Evolutionary conservation across 2,888 invertebrate species (phyloP).

Genomic region (Branchipolynoe longqiensis): DNA sequence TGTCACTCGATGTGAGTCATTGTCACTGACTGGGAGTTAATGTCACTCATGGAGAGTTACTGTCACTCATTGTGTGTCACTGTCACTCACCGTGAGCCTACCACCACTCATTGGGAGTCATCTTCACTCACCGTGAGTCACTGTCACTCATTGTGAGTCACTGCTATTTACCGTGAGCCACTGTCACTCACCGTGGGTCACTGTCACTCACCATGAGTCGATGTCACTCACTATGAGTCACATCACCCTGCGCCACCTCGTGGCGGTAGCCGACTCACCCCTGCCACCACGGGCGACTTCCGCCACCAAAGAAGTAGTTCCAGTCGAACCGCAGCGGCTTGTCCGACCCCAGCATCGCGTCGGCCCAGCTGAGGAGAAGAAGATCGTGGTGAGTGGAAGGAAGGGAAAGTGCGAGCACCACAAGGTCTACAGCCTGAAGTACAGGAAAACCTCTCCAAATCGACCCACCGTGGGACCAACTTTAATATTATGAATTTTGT

Average conservation of each 20-base stretch:
- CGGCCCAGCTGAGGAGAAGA: background rate
- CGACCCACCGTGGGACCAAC: background rate
- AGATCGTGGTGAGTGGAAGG: background rate
- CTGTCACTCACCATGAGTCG: background rate
- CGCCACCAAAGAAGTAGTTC: constrained; percentile 28
- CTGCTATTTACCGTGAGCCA: background rate
- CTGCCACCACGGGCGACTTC: constrained; percentile 2
- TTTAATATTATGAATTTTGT: background rate
- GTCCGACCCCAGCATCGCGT: background rate
- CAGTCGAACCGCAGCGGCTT: background rate
- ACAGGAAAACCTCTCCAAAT: too few species aligned
- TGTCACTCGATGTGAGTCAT: too few species aligned
- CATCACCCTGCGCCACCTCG: too few species aligned
- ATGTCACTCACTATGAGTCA: background rate
- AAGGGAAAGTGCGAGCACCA: background rate
- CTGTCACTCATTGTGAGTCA: too few species aligned
- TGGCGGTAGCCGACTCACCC: too few species aligned
- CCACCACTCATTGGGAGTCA: too few species aligned
- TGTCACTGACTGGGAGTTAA: too few species aligned
- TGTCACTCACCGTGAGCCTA: too few species aligned
- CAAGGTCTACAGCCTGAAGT: background rate
- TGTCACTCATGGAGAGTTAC: too few species aligned
- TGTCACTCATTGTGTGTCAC: too few species aligned
- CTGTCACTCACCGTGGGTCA: background rate
- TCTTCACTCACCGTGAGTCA: too few species aligned